phyloP scores from a whole-genome alignment of 2,797 vertebrate species.

The Molossus molossus region DNA sequence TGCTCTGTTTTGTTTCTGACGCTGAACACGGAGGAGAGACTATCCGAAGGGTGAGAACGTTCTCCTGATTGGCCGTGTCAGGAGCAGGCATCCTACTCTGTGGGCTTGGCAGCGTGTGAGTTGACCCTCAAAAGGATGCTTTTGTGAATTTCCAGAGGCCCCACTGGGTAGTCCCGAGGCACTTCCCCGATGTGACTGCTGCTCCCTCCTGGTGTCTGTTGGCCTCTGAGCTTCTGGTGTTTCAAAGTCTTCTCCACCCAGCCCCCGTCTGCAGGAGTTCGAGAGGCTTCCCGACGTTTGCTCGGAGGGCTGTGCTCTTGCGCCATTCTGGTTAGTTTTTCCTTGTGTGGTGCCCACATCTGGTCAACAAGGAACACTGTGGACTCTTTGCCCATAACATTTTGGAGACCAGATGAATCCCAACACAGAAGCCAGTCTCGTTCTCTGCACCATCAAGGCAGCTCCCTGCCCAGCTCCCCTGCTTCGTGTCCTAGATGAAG shows the following conservation, averaged over 20 bases:
- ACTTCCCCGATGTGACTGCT: not conserved
- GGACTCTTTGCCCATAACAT: not conserved
- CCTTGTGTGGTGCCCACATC: not conserved
- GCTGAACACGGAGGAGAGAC: not conserved
- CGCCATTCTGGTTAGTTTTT: not conserved
- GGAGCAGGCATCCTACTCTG: not conserved
- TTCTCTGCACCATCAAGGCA: not conserved
- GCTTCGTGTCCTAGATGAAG: not conserved
- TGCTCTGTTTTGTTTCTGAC: not conserved
- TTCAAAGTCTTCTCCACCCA: not conserved
- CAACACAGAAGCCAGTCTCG: not conserved
- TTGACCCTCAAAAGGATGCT: not conserved
- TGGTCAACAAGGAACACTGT: not conserved
- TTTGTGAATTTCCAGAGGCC: not conserved
- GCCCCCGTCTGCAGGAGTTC: not conserved
- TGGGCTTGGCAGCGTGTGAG: not conserved
- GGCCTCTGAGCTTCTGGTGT: not conserved
- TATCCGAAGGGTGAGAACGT: not conserved
- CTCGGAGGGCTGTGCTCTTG: not conserved
- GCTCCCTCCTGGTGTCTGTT: not conserved
- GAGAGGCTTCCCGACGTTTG: not conserved
- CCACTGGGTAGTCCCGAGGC: too few species aligned
- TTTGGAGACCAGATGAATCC: not conserved
- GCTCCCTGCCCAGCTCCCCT: not conserved
- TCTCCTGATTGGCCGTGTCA: not conserved